Conservation (phyloP, 2,888 invertebrate species). For the Branchinecta sandiegonensis region DNA sequence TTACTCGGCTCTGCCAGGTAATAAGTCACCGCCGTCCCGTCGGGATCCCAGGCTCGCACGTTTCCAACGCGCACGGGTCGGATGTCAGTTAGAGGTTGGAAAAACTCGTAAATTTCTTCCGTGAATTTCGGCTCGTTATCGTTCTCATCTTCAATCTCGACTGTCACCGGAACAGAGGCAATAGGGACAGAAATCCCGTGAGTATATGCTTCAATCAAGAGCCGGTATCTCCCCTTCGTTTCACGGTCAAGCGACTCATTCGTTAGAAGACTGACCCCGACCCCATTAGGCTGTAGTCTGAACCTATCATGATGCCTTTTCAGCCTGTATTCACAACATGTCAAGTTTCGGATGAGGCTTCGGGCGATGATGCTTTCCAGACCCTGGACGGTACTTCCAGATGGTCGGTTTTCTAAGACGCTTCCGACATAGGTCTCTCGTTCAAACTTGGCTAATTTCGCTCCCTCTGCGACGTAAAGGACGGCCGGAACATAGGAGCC, state of each 20-base stretch:
- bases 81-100: conserved; percentile 43
- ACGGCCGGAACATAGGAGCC: conserved; percentile 1
- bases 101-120: conserved; percentile 58
- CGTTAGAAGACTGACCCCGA: conserved; percentile 58
- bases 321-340: conserved; percentile 55
- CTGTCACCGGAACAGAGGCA: conserved; percentile 57
- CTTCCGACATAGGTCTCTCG: conserved; percentile 33
- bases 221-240: conserved; percentile 49
- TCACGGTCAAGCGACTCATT: conserved; percentile 64
- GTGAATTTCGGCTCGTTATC: conserved; percentile 80
- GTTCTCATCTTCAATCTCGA: conserved; percentile 70
- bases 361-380: conserved; percentile 58
- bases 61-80: conserved; percentile 68
- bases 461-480: conserved; percentile 4
- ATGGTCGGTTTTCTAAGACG: conserved; percentile 58
- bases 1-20: conserved; percentile 63
- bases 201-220: conserved; percentile 66
- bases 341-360: conserved; percentile 61
- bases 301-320: conserved; percentile 42
- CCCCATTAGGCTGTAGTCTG: conserved; percentile 28
- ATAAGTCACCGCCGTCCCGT: conserved; percentile 83
- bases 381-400: conserved; percentile 53
- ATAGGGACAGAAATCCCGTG: conserved; percentile 56
- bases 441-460: conserved; percentile 13
- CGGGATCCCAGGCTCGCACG: conserved; percentile 72